These are phyloP conservation scores for Orchesella cincta DNA, from an alignment of 1,140 invertebrate species.

Conservation along the genomic window DNA sequence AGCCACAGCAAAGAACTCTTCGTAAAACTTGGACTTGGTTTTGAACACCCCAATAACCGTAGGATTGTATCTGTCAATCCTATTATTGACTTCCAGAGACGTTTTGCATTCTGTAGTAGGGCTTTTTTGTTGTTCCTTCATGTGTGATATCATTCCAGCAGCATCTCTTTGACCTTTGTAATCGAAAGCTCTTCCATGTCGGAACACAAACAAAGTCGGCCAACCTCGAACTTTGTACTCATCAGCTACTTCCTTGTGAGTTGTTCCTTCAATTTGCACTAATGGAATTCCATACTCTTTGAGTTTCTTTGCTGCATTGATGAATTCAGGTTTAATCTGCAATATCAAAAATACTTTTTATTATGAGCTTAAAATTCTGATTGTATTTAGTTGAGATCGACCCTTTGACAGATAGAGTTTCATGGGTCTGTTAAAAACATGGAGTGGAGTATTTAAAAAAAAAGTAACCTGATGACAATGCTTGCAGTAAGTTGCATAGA, in stretches of 20 bases:
- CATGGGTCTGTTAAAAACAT: background rate
- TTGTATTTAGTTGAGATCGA: background rate
- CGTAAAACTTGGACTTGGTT: slow-evolving; percentile 55
- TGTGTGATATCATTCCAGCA: slow-evolving; percentile 58
- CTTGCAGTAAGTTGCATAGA: slow-evolving; percentile 65
- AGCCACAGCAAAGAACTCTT: slow-evolving; percentile 61
- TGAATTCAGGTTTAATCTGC: slow-evolving; percentile 59
- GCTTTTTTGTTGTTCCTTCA: slow-evolving; percentile 61
- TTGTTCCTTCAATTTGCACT: slow-evolving; percentile 60
- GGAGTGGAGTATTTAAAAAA: too few relatives aligned
- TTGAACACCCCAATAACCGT: slow-evolving; percentile 65
- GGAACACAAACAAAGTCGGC: slow-evolving; percentile 58
- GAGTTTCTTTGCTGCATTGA: slow-evolving; percentile 58
- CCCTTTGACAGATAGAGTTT: too few relatives aligned
- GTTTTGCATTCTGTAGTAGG: slow-evolving; percentile 58
- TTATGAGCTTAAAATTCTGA: background rate
- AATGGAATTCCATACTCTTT: slow-evolving; percentile 56
- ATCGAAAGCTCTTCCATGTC: slow-evolving; percentile 59
- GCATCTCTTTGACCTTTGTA: slow-evolving; percentile 60
- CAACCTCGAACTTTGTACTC: slow-evolving; percentile 58
- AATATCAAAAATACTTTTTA: background rate
- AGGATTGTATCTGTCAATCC: slow-evolving; percentile 58
- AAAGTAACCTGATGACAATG: slow-evolving; percentile 54
- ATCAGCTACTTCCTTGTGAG: slow-evolving; percentile 56
- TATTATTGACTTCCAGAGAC: slow-evolving; percentile 57